phyloP scores from a whole-genome alignment of 2,113 vertebrate species.

The Rutilus rutilus region DNA sequence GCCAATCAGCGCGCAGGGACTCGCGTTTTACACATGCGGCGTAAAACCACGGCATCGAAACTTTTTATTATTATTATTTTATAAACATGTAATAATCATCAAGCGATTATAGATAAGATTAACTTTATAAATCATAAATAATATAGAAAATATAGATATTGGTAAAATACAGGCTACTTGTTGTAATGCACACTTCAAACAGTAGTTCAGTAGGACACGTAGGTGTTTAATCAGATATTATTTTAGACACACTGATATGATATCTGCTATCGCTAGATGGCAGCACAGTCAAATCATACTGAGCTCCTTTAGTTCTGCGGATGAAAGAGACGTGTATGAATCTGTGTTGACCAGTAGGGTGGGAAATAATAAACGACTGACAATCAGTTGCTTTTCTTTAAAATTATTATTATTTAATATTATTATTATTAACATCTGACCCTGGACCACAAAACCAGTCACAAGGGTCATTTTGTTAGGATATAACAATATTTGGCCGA shows the following conservation, averaged over 20 bases:
- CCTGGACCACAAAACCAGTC: too few relatives aligned
- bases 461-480: too few relatives aligned
- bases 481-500: too few relatives aligned
- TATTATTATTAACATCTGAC: too few relatives aligned
- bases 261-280: neutral
- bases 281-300: neutral
- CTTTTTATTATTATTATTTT: neutral
- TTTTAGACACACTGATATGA: neutral
- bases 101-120: neutral
- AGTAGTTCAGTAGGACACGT: neutral
- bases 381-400: neutral
- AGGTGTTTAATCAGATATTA: neutral
- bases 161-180: neutral
- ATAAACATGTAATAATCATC: neutral
- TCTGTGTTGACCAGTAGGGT: neutral
- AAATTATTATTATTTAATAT: too few relatives aligned
- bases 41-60: neutral
- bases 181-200: neutral
- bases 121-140: too few relatives aligned
- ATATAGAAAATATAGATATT: neutral
- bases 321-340: neutral
- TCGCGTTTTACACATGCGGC: neutral
- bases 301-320: neutral
- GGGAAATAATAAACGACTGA: neutral
- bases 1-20: slow-evolving; percentile 25